Percentiles rank a stretch among this genome's conserved stretches.
These are phyloP conservation scores for Hippocampus comes DNA, from an alignment of 2,113 vertebrate species.

Conservation along the genomic window DNA sequence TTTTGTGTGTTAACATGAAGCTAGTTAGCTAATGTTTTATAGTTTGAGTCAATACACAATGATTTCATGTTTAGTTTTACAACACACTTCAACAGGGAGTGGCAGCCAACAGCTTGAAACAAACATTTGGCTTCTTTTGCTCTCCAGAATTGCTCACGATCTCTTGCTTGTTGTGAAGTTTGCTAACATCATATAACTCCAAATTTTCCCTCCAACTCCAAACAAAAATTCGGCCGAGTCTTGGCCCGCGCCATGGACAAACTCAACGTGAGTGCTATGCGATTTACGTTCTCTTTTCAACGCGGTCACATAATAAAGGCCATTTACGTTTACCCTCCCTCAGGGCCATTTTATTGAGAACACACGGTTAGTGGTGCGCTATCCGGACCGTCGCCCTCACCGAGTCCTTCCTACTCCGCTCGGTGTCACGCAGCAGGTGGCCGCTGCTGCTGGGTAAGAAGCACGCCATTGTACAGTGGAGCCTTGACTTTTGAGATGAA, in stretches of 20 bases:
- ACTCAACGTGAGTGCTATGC: slow-evolving; percentile 55
- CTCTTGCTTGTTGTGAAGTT: neutral
- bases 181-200: neutral
- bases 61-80: neutral
- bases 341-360: slow-evolving; percentile 77
- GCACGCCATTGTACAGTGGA: neutral
- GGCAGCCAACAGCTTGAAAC: neutral
- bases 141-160: neutral
- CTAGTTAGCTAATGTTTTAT: neutral
- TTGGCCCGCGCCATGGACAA: slow-evolving; percentile 65
- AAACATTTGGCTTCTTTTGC: neutral
- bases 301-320: neutral
- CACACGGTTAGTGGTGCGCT: slow-evolving; percentile 77
- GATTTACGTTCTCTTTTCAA: neutral
- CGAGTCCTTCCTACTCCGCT: slow-evolving; percentile 56
- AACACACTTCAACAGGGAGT: neutral
- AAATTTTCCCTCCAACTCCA: neutral
- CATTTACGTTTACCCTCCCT: neutral
- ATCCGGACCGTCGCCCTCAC: slow-evolving; percentile 76
- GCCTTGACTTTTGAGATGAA: neutral
- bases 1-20: neutral
- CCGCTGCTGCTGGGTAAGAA: slow-evolving; percentile 64
- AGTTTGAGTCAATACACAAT: too few species aligned
- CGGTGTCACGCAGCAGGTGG: slow-evolving; percentile 53
- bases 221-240: neutral